phyloP scores from a whole-genome alignment of 2,113 vertebrate species.

The Engraulis encrasicolus region DNA sequence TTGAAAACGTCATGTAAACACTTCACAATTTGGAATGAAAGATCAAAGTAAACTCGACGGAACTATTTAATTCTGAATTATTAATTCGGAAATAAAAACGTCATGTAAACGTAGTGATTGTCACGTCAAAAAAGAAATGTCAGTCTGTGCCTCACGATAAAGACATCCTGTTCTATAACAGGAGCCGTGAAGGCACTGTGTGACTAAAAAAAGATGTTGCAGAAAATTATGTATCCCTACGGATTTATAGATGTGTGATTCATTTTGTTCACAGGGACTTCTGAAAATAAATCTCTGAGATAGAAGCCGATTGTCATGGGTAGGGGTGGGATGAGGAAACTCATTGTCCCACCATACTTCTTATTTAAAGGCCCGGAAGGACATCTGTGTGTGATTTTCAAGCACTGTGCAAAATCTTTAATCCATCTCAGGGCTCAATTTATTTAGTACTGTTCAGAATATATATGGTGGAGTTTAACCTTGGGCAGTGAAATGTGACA shows the following conservation, averaged over 20 bases:
- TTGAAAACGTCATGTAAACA: too few species aligned
- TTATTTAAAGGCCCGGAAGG: neutral
- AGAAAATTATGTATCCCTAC: neutral
- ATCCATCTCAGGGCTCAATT: neutral
- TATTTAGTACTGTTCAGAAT: too few species aligned
- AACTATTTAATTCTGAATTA: too few species aligned
- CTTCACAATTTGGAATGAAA: too few species aligned
- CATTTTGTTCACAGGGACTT: neutral
- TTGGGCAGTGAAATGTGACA: neutral
- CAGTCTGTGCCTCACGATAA: too few species aligned
- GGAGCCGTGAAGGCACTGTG: too few species aligned
- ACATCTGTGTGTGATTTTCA: neutral
- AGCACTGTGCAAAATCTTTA: neutral
- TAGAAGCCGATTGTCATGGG: neutral
- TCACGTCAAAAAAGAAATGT: too few species aligned
- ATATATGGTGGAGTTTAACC: neutral
- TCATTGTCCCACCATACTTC: neutral
- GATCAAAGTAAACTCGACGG: too few species aligned
- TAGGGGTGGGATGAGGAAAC: neutral
- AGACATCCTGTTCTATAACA: too few species aligned
- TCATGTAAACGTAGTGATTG: too few species aligned
- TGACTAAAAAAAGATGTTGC: neutral
- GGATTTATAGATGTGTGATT: neutral
- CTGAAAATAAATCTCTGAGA: neutral
- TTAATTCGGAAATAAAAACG: too few species aligned